Percentiles rank a stretch among this genome's conserved stretches.
Conservation (phyloP, 1,140 invertebrate genomes). For the Atta colombica region DNA sequence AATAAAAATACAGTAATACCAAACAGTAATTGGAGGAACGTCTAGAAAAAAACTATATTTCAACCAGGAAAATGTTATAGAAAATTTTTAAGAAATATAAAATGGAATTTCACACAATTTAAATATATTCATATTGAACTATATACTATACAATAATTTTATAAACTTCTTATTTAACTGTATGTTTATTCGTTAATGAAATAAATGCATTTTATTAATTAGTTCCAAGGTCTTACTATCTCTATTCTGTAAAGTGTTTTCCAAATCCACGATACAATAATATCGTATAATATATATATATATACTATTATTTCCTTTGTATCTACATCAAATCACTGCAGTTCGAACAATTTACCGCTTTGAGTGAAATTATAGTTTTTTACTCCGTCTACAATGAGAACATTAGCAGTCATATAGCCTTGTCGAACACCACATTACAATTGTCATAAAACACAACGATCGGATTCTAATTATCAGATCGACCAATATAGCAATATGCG, state of each 20-base stretch:
- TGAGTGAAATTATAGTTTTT: slow-evolving; percentile 27
- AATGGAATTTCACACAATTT: too few relatives aligned
- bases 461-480: slow-evolving; percentile 66
- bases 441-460: slow-evolving; percentile 54
- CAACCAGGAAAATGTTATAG: too few relatives aligned
- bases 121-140: too few relatives aligned
- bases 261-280: slow-evolving; percentile 20
- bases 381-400: slow-evolving; percentile 18
- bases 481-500: slow-evolving; percentile 9
- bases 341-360: neutral
- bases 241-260: neutral
- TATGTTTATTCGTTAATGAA: neutral
- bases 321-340: neutral
- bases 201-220: slow-evolving; percentile 2
- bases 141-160: neutral
- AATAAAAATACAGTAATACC: too few relatives aligned
- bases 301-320: slow-evolving; percentile 30
- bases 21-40: too few relatives aligned
- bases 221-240: neutral
- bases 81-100: too few relatives aligned
- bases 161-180: neutral
- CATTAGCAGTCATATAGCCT: slow-evolving; percentile 46
- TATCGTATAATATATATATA: slow-evolving; percentile 14
- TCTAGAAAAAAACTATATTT: too few relatives aligned
- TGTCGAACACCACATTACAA: slow-evolving; percentile 49